Evolutionary conservation across 2,113 vertebrate species (phyloP), one percentile per base, ranked within the genome.

Genomic region (Corythornis vintsioides): DNA sequence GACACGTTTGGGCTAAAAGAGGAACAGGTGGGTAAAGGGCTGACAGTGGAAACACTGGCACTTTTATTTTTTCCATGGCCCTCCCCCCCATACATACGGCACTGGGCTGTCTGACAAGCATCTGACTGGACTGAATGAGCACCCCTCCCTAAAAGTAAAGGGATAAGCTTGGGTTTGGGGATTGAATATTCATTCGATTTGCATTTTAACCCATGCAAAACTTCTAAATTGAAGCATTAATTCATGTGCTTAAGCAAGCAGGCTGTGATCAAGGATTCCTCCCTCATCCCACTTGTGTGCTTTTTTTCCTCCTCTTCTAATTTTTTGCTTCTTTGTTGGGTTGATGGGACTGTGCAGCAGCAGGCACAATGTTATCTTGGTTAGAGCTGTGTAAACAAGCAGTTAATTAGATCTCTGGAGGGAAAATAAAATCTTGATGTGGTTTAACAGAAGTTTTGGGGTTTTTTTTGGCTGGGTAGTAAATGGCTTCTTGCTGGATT

Each of bases 21-120:
- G 81, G 89, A 97, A 97, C 97, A 97, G 97, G 97, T 98, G 97
- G 89, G 72, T 43, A 16, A 69, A 25, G 59, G 48, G 72, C 80
- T 63, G 90, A 72, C 85, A 52, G 63, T 6, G 11, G 92, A 82
- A 96, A 94, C 86, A 97, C 83, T 89, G 88, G 86, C 56, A 88
- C 91, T 94, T 92, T 95, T 93, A 77, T 96, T 94, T 87, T 92
- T 78, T 38, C 38, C 66, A 56, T 20, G 14, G 56, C 53, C 53
- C 66, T 40, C 33, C 70, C 76, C 73, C 26, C 33, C 8, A 28
- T 50, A 47, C 28, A 33, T 5, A 17, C 6, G 0, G 43, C 0
- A 1, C 67, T 91, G 92, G 81, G 5, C 52, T 42, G 75, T 57
- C 1, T 29, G 67, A 73, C 59, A 83, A 35, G 56, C 42, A 31